Evolutionary conservation across 1,140 invertebrate species (phyloP).

Genomic region (Ostrea edulis): DNA sequence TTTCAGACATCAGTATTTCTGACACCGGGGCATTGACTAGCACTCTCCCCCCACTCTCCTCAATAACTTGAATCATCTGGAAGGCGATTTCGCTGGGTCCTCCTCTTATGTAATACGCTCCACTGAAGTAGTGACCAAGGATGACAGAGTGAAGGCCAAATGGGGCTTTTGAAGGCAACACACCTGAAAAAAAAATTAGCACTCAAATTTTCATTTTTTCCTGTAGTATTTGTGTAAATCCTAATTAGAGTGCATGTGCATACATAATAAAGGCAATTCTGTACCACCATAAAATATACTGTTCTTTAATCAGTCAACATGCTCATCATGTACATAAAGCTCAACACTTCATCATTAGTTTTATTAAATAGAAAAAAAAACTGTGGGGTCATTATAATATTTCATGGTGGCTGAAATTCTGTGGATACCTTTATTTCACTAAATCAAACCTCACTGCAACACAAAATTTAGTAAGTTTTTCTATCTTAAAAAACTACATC

Average conservation of each 20-base stretch:
- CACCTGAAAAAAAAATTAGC: slow-evolving; percentile 63
- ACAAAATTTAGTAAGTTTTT: too few relatives aligned
- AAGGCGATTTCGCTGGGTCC: slow-evolving; percentile 79
- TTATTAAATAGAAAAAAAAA: too few relatives aligned
- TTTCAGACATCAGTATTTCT: slow-evolving; percentile 71
- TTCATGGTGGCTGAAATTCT: too few relatives aligned
- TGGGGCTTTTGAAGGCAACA: slow-evolving; percentile 70
- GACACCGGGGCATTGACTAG: slow-evolving; percentile 77
- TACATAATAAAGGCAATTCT: too few relatives aligned
- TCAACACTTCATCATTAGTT: too few relatives aligned
- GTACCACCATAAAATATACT: too few relatives aligned
- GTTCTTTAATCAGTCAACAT: too few relatives aligned
- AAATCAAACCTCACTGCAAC: too few relatives aligned
- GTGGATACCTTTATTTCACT: too few relatives aligned
- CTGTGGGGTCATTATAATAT: too few relatives aligned
- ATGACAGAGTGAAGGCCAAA: slow-evolving; percentile 77
- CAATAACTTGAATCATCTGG: slow-evolving; percentile 78
- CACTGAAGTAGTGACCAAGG: slow-evolving; percentile 76
- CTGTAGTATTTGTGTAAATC: neutral
- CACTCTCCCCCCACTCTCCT: slow-evolving; percentile 77
- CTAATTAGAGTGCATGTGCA: neutral
- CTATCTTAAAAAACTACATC: too few relatives aligned
- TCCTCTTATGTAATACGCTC: slow-evolving; percentile 78
- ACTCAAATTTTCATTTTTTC: neutral
- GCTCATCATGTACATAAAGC: too few relatives aligned